phyloP scores from a whole-genome alignment of 2,888 invertebrate genomes.

The Ormyrus rosae region DNA sequence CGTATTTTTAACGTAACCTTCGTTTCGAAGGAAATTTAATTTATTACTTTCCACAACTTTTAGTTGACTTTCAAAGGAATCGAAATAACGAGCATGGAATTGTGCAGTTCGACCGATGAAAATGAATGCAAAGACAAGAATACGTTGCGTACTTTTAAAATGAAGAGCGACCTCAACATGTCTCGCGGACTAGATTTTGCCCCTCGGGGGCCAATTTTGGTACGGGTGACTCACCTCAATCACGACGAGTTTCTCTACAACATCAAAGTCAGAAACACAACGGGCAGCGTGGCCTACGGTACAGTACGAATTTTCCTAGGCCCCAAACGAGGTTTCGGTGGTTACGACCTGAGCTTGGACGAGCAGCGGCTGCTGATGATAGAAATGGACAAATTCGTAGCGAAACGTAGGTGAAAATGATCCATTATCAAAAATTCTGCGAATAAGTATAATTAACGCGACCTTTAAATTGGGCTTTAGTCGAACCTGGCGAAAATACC shows the following conservation, averaged over 20 bases:
- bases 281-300: constrained; percentile 77
- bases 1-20: constrained; percentile 72
- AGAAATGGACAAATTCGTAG: constrained; percentile 85
- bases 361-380: constrained; percentile 83
- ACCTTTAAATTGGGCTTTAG: constrained; percentile 71
- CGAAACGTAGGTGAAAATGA: constrained; percentile 77
- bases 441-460: background rate
- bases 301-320: constrained; percentile 85
- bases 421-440: constrained; percentile 58
- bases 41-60: constrained; percentile 9
- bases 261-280: constrained; percentile 80
- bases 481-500: constrained; percentile 82
- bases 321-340: constrained; percentile 81
- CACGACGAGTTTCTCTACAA: constrained; percentile 83
- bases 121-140: constrained; percentile 18
- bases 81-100: constrained; percentile 77
- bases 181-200: constrained; percentile 89
- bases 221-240: constrained; percentile 87
- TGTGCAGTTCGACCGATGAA: constrained; percentile 21
- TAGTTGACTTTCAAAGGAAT: constrained; percentile 82
- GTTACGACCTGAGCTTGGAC: constrained; percentile 79
- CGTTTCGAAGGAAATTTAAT: background rate
- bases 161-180: constrained; percentile 86
- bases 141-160: constrained; percentile 85
- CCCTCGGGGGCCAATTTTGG: constrained; percentile 85